Base-by-base conservation (phyloP, 2,113 vertebrate genomes). In the Chionis minor region DNA sequence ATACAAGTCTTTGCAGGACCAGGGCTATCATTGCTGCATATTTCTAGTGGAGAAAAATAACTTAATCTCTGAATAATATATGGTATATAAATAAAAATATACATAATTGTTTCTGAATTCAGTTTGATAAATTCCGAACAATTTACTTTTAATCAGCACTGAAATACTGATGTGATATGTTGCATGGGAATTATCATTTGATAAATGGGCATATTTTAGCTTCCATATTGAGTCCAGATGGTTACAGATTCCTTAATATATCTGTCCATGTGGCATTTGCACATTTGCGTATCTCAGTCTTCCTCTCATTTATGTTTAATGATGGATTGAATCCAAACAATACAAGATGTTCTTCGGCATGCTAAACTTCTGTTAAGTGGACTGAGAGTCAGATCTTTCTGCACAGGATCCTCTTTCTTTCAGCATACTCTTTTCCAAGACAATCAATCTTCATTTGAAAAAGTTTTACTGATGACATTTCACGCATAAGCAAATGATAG, bases 161-260 rank as follows among this genome's bases (percentile, higher is more conserved):
- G 94, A 97, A 96, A 96, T 96, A 86, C 49, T 88, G 90, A 95
- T 97, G 96, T 93, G 95, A 91, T 98, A 94, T 75, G 94, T 90
- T 95, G 14, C 58, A 94, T 95, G 75, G 66, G 78, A 96, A 97
- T 95, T 98, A 91, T 77, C 96, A 94, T 95, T 97, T 98, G 97
- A 98, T 97, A 98, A 98, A 97, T 97, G 58, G 89, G 92, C 86
- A 92, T 93, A 96, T 97, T 98, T 96, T 96, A 78, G 20, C 40
- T 93, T 91, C 96, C 98, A 97, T 97, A 97, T 94, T 98, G 97
- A 94, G 97, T 96, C 97, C 98, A 98, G 98, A 98, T 98, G 97
- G 98, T 96, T 96, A 94, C 74, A 96, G 59, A 92, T 94, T 95
- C 90, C 94, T 97, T 94, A 97, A 98, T 98, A 96, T 96, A 96